Conservation (phyloP, 2,797 vertebrate species). For the Leptoclinus maculatus region DNA sequence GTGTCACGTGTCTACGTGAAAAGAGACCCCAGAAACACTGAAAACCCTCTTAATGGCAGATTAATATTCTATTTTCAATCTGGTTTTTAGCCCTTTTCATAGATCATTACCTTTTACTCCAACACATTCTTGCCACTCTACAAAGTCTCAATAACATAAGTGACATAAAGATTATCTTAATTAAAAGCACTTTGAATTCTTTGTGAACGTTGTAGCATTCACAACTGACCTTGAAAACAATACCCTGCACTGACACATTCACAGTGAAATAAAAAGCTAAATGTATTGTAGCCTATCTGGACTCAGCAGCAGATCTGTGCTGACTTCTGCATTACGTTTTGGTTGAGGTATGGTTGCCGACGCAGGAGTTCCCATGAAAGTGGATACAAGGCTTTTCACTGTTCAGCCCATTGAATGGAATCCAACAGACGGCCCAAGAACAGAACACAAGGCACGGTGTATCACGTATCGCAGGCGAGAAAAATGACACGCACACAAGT, state of each 20-base stretch:
- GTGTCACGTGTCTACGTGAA: slow-evolving; percentile 48
- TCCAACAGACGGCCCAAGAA: slow-evolving; percentile 54
- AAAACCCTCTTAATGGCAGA: slow-evolving; percentile 6
- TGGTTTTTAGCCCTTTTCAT: not conserved
- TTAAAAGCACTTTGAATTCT: not conserved
- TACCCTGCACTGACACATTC: not conserved
- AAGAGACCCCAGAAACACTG: slow-evolving; percentile 35
- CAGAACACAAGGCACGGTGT: slow-evolving; percentile 56
- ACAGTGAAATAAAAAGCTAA: not conserved
- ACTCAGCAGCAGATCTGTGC: slow-evolving; percentile 10
- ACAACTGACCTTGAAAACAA: not conserved
- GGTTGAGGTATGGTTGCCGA: slow-evolving; percentile 49
- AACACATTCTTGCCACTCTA: not conserved
- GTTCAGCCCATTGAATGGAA: slow-evolving; percentile 71
- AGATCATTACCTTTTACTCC: not conserved
- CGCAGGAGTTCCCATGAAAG: slow-evolving; percentile 81
- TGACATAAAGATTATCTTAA: not conserved
- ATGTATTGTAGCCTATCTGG: not conserved
- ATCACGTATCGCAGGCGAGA: slow-evolving; percentile 67
- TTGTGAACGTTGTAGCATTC: not conserved
- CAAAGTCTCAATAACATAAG: not conserved
- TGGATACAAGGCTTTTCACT: slow-evolving; percentile 78
- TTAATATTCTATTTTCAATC: not conserved
- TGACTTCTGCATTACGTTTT: slow-evolving; percentile 39
- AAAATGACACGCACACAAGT: slow-evolving; percentile 48